Evolutionary conservation across 2,888 invertebrate genomes (phyloP), one percentile per base, ranked within the genome.

Genomic region (Pandemis heparana): DNA sequence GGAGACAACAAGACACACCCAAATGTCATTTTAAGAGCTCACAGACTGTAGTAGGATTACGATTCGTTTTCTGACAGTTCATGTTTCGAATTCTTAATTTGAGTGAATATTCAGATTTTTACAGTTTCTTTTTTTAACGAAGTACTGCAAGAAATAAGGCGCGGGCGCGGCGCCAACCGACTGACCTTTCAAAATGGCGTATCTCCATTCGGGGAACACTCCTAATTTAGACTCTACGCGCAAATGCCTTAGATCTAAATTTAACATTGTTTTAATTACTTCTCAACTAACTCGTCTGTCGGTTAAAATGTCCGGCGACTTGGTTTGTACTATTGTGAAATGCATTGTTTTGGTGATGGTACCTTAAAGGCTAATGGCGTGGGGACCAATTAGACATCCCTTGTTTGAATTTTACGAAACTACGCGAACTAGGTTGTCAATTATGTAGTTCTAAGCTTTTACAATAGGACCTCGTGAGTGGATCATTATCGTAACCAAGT

Each of bases 261-360:
- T 80, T 82, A 18, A 78, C 80, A 78, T 23, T 7, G 2, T 12
- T 6, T 4, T 56, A 23, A 56, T 56, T 23, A 56, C 10, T 56
- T 5, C 51, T 53, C 93, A 92, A 90, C 78, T 85, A 80, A 86
- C 84, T 84, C 84, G 84, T 83, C 87, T 83, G 83, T 83, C 87
- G 83, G 83, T 92, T 92, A 78, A 83, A 80, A 84, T 81, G 85
- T 85, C 83, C 85, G 83, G 79, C 73, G 78, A 78, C 77, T 23
- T 5, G 75, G 78, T 77, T 73, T 70, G 59, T 56, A 64, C 59
- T 51, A 51, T 74, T 69, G 74, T 65, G 74, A 74, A 70, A 74
- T 51, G 74, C 64, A 65, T 73, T 70, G 74, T 69, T 53, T 41
- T 43, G 39, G 43, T 41, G 18, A 46, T 73, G 60, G 51, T 32